Evolutionary conservation across 2,113 vertebrate genomes (phyloP).

Genomic region (Phalacrocorax brasilianus): DNA sequence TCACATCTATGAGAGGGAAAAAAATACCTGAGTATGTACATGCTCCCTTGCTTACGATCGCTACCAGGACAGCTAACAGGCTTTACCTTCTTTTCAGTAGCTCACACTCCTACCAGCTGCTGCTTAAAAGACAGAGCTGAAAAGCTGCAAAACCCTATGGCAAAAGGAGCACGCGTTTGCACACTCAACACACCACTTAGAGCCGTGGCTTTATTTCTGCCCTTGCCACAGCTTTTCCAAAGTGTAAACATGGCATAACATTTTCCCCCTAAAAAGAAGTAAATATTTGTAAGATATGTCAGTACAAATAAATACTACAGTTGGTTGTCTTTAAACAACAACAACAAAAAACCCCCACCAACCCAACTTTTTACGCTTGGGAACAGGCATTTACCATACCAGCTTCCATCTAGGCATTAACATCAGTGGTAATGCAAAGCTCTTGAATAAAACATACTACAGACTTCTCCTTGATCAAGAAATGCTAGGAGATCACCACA

Average conservation of each 20-base stretch:
- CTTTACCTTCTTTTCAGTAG: background rate
- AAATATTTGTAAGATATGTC: background rate
- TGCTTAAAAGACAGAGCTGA: background rate
- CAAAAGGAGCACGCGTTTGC: background rate
- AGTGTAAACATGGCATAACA: background rate
- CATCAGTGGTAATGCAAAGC: background rate
- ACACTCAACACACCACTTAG: rapidly evolving
- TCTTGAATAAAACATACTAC: background rate
- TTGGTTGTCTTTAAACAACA: background rate
- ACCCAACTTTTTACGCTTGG: background rate
- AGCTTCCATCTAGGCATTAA: background rate
- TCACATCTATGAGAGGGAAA: background rate
- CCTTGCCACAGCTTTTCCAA: background rate
- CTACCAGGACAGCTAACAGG: background rate
- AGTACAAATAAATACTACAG: background rate
- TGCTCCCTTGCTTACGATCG: background rate
- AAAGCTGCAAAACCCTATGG: background rate
- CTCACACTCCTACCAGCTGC: background rate
- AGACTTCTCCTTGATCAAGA: background rate
- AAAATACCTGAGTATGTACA: background rate
- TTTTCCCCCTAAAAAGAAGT: background rate
- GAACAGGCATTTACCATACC: background rate
- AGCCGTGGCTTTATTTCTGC: background rate
- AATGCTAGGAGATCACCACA: background rate
- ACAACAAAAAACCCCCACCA: background rate